A percentile compares a stretch with the other conserved stretches of the same genome.
Conservation (phyloP, 1,140 invertebrate species). For the Euglossa dilemma region DNA sequence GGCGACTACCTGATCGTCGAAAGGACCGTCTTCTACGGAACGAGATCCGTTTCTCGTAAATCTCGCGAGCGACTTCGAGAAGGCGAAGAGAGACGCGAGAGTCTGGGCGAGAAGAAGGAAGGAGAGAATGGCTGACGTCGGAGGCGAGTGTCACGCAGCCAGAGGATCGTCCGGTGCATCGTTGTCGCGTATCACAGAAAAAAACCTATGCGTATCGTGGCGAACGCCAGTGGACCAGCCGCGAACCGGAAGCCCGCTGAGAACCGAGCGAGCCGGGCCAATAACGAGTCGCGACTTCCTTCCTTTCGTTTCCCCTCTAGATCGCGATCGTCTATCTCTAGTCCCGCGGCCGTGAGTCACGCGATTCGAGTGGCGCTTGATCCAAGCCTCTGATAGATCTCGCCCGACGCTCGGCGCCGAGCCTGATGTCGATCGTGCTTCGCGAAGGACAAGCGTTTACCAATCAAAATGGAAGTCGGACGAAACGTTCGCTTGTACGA, state of each 20-base stretch:
- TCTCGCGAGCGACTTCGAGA: no score
- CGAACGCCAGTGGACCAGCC: neutral
- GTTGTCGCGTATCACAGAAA: slow-evolving; percentile 55
- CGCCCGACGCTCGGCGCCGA: neutral
- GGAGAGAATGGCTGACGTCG: neutral
- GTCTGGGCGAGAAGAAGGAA: neutral
- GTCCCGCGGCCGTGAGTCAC: slow-evolving; percentile 1
- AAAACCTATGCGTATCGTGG: slow-evolving; percentile 27
- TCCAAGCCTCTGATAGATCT: neutral
- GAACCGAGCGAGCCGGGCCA: neutral
- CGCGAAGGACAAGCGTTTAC: neutral
- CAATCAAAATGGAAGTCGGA: neutral
- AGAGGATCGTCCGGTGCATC: slow-evolving; percentile 23
- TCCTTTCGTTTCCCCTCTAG: neutral
- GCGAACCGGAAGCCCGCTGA: neutral
- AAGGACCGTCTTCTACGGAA: no score
- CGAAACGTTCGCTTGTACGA: no score
- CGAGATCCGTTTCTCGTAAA: no score
- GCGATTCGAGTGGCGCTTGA: neutral
- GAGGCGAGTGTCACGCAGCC: neutral
- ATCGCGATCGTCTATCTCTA: neutral
- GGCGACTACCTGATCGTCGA: no score
- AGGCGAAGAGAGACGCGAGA: no score
- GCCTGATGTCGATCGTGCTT: neutral
- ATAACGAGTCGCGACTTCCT: neutral